phyloP scores from a whole-genome alignment of 1,140 invertebrate species.

The Drosophila seguyi region DNA sequence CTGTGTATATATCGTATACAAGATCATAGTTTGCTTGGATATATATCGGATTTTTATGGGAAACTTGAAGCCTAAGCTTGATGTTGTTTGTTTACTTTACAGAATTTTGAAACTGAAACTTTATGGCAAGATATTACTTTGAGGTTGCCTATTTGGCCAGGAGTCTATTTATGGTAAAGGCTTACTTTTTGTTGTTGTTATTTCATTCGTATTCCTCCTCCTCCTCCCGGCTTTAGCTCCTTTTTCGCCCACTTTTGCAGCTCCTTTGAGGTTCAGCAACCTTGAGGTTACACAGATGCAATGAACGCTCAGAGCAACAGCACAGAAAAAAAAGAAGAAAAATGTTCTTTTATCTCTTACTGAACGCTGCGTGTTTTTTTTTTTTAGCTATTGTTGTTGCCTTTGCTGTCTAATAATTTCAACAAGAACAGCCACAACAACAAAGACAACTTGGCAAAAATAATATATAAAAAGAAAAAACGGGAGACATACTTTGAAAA shows the following conservation, averaged over 20 bases:
- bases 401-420: constrained; percentile 55
- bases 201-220: background rate
- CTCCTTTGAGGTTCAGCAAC: constrained; percentile 66
- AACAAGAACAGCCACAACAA: constrained; percentile 33
- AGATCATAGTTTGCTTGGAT: background rate
- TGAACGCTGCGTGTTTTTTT: constrained; percentile 58
- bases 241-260: constrained; percentile 5
- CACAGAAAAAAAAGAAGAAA: constrained; percentile 17
- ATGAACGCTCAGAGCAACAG: constrained; percentile 20
- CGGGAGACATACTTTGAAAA: constrained; percentile 11
- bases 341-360: constrained; percentile 51
- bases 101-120: background rate
- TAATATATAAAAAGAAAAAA: constrained; percentile 4
- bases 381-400: constrained; percentile 34
- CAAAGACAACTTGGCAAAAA: constrained; percentile 40
- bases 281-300: constrained; percentile 60
- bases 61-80: background rate
- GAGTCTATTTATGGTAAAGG: constrained; percentile 63
- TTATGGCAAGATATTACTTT: background rate
- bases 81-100: background rate
- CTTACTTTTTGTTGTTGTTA: constrained; percentile 19
- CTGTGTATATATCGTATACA: background rate
- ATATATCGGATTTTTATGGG: background rate
- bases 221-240: background rate
- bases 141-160: constrained; percentile 16